phyloP scores from a whole-genome alignment of 2,888 invertebrate genomes.

The Tyria jacobaeae region DNA sequence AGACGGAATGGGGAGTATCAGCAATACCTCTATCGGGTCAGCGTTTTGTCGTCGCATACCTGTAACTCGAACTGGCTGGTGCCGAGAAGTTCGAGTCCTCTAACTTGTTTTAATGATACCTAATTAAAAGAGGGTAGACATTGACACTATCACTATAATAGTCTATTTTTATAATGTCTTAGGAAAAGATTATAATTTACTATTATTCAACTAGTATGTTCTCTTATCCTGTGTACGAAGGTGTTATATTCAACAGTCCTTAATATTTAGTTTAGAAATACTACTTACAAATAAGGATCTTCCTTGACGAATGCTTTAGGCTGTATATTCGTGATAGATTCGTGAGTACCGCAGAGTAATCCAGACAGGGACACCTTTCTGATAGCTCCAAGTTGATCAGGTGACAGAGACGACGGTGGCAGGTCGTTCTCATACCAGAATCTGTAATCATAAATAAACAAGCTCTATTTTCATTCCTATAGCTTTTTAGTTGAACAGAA shows the following conservation, averaged over 20 bases:
- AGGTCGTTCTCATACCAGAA: conserved; percentile 99
- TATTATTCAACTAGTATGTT: too few relatives aligned
- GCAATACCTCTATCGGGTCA: too few relatives aligned
- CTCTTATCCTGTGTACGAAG: too few relatives aligned
- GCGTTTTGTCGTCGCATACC: too few relatives aligned
- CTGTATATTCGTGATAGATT: conserved; percentile 90
- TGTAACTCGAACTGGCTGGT: too few relatives aligned
- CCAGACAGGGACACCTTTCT: conserved; percentile 93
- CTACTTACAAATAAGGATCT: conserved; percentile 93
- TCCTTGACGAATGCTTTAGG: conserved; percentile 94
- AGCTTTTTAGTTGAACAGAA: too few relatives aligned
- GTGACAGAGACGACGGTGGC: conserved; percentile 93
- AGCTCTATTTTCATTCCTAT: neutral
- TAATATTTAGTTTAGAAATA: neutral
- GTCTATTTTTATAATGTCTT: neutral
- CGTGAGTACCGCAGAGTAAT: conserved; percentile 92
- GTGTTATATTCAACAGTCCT: neutral
- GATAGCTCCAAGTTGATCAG: conserved; percentile 93
- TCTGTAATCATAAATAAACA: conserved; percentile 66
- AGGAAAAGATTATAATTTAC: too few relatives aligned
- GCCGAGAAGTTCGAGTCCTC: too few relatives aligned
- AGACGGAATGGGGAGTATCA: too few relatives aligned
- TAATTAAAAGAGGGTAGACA: neutral
- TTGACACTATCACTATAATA: neutral
- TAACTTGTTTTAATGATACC: neutral